phyloP scores from a whole-genome alignment of 1,140 invertebrate genomes.

The Dendrolimus kikuchii region DNA sequence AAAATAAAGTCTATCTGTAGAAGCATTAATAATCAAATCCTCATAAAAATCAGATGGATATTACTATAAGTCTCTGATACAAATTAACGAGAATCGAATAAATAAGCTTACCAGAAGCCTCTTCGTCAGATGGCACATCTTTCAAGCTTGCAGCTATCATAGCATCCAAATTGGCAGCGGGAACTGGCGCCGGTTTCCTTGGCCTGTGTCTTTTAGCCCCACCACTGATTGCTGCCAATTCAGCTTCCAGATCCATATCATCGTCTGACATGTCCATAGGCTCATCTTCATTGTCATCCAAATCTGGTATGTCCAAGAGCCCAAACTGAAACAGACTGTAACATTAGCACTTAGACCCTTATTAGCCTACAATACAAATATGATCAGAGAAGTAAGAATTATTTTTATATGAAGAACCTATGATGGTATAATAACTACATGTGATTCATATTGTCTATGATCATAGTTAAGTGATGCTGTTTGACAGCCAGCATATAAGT shows the following conservation, averaged over 20 bases:
- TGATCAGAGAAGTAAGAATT: no score
- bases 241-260: conserved; percentile 90
- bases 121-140: conserved; percentile 83
- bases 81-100: conserved; percentile 4
- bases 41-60: no score
- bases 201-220: conserved; percentile 59
- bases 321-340: conserved; percentile 76
- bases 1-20: no score
- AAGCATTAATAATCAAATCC: no score
- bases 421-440: no score
- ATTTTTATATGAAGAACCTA: no score
- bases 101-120: conserved; percentile 71
- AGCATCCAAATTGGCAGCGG: conserved; percentile 75
- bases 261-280: conserved; percentile 73
- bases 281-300: conserved; percentile 73
- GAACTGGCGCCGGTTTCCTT: conserved; percentile 68
- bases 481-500: no score
- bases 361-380: background rate
- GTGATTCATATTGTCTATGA: no score
- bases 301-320: conserved; percentile 80
- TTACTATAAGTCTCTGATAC: background rate
- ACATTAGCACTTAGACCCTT: background rate
- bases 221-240: conserved; percentile 83
- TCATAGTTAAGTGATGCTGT: no score
- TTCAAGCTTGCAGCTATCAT: conserved; percentile 83